A percentile compares a stretch with the other conserved stretches of the same genome.
phyloP scores from a whole-genome alignment of 2,888 invertebrate genomes.

The Pandemis corylana region DNA sequence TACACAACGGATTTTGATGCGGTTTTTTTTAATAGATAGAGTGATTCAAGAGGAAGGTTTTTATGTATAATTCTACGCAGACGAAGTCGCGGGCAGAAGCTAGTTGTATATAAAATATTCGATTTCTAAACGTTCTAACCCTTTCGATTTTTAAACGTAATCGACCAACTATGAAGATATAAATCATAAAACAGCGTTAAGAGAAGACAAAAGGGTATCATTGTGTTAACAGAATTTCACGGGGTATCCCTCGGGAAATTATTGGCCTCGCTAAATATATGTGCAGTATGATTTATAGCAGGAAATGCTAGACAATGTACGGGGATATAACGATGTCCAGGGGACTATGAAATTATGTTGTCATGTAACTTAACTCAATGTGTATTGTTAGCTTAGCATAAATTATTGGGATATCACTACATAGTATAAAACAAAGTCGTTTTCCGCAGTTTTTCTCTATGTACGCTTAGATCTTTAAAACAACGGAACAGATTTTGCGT shows the following conservation, averaged over 20 bases:
- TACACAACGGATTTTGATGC: too few relatives aligned
- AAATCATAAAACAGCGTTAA: slow-evolving; percentile 18
- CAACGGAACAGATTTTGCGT: too few relatives aligned
- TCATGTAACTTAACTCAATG: neutral
- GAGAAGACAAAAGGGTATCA: slow-evolving; percentile 1
- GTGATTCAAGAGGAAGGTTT: too few relatives aligned
- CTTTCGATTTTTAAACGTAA: neutral
- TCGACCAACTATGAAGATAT: neutral
- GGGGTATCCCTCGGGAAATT: slow-evolving; percentile 19
- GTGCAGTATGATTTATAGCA: slow-evolving; percentile 22
- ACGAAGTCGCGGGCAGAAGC: too few relatives aligned
- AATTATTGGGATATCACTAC: neutral
- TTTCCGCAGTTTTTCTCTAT: too few relatives aligned
- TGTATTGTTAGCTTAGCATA: neutral
- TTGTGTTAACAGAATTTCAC: slow-evolving; percentile 14
- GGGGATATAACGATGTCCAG: slow-evolving; percentile 13
- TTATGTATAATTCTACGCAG: too few relatives aligned
- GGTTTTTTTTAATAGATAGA: too few relatives aligned
- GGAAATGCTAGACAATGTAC: slow-evolving; percentile 20
- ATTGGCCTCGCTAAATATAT: slow-evolving; percentile 20
- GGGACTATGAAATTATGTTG: slow-evolving; percentile 12
- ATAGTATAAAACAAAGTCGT: neutral
- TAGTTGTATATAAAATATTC: too few relatives aligned
- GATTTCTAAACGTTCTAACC: too few relatives aligned
- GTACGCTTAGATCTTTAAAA: too few relatives aligned